Base-by-base conservation (phyloP, 2,113 vertebrate genomes). In the Pelmatolapia mariae region DNA sequence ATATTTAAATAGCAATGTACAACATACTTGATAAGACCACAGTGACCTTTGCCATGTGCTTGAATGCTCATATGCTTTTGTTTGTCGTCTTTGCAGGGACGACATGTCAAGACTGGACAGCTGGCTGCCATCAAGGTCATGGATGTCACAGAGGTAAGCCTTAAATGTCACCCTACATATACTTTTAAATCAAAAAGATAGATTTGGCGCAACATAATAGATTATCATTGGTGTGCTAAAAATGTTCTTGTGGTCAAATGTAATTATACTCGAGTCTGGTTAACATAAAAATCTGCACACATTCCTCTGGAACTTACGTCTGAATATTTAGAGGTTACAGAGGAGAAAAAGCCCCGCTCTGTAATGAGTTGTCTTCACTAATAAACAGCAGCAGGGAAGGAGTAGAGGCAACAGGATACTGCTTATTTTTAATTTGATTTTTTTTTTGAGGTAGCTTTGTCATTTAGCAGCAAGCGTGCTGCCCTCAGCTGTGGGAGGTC, bases 111-210 rank as follows among this genome's bases (percentile, higher is more conserved):
- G 91, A 96, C 96, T 10, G 96, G 96, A 88, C 96, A 96, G 93
- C 94, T 97, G 92, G 96, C 96, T 86, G 96, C 96, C 91, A 97
- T 97, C 94, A 97, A 97, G 91, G 95, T 96, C 95, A 96, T 97
- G 96, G 96, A 96, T 78, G 96, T 97, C 94, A 96, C 96, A 2
- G 96, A 96, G 95, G 96, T 96, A 89, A 95, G 93, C 3, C 36
- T 5, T 0, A 29, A 33, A 4, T 19, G 16, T 31, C 59, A n/a
- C 13, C 4, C 7, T 24, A 7, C 26, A 36, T 19, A 47, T 18
- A 19, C 29, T 16, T 50, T 43, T 11, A 45, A 33, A 56, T n/a
- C 15, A 29, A 33, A 19, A 8, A 22, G 9, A 38, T 8, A 47
- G 22, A 22, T n/a, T 7, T 19, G 19, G 24, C 0, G 4, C 31